Base-by-base conservation (phyloP, 1,140 invertebrate genomes). In the Cecropterus lyciades region DNA sequence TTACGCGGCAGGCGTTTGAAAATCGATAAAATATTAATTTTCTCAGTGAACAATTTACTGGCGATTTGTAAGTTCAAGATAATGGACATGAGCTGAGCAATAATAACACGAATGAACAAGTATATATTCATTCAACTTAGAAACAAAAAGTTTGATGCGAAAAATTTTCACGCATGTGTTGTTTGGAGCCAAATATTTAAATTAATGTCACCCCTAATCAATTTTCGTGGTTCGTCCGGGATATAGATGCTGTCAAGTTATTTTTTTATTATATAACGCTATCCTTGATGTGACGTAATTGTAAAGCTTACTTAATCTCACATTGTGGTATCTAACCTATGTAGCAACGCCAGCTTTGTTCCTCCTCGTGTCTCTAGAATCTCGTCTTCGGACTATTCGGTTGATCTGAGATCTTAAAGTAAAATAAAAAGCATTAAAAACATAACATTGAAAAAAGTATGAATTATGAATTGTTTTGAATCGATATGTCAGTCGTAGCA, bases 211-310 rank as follows among this genome's bases (percentile, higher is more conserved):
- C 9, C 30, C 7, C 0, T 40, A 5, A 40, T 40, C 37, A n/a
- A 33, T 13, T 40, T 1, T n/a, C 11, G 1, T 40, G n/a, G 0
- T 11, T 40, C 1, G 37, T 9, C n/a, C 11, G 1, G 5, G 5
- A 45, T 16, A 16, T 45, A 3, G 14, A 45, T 17, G 14, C 3
- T 45, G 14, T 16, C 4, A 10, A 3, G 11, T 45, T 9, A 17
- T 14, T 14, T 14, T 52, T 66, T 15, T 46, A 80, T 88, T 88
- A 87, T 82, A 84, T 87, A 87, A 87, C 72, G 24, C 49, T 57
- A 73, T 83, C 79, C 78, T 83, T n/a, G n/a, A n/a, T 80, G 52
- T 88, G 85, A 86, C 85, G 85, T 88, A 88, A 86, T n/a, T n/a
- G n/a, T 67, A 51, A 14, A 57, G 57, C 46, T 59, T 13, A 65